Percentiles rank a stretch among this genome's conserved stretches.
phyloP scores from a whole-genome alignment of 2,888 invertebrate genomes.

The Ephialtes manifestator region DNA sequence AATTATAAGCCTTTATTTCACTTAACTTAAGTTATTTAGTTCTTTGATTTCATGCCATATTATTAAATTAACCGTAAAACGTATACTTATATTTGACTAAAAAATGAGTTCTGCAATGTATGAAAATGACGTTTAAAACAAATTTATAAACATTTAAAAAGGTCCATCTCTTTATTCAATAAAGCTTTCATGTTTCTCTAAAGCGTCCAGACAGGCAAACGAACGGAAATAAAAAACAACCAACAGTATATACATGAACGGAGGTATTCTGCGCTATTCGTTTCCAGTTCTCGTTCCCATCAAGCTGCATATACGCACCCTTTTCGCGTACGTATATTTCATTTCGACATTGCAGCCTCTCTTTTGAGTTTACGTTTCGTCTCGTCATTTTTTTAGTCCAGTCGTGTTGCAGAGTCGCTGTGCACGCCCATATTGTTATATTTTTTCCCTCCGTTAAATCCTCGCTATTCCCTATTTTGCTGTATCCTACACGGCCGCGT shows the following conservation, averaged over 20 bases:
- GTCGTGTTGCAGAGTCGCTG: not conserved
- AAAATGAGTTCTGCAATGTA: no score
- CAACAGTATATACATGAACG: not conserved
- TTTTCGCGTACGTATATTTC: slow-evolving; percentile 41
- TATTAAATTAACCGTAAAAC: not conserved
- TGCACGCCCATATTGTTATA: slow-evolving; percentile 25
- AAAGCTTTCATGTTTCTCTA: not conserved
- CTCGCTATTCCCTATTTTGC: slow-evolving; percentile 46
- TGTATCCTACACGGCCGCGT: slow-evolving; percentile 21
- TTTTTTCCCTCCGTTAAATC: slow-evolving; percentile 44
- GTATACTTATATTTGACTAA: not conserved
- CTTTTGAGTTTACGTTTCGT: slow-evolving; percentile 48
- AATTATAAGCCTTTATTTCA: not conserved
- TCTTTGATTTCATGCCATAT: not conserved
- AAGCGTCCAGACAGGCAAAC: not conserved
- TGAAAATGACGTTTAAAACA: no score
- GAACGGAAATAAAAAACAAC: not conserved
- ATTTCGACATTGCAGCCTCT: slow-evolving; percentile 36
- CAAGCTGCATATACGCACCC: not conserved
- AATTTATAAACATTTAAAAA: not conserved
- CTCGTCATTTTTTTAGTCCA: slow-evolving; percentile 47
- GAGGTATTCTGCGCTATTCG: slow-evolving; percentile 8
- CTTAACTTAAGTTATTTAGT: not conserved
- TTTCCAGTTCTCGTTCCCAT: slow-evolving; percentile 10
- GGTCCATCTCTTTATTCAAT: not conserved